Base-by-base conservation (phyloP, 2,113 vertebrate genomes). In the Bubo blakistoni region DNA sequence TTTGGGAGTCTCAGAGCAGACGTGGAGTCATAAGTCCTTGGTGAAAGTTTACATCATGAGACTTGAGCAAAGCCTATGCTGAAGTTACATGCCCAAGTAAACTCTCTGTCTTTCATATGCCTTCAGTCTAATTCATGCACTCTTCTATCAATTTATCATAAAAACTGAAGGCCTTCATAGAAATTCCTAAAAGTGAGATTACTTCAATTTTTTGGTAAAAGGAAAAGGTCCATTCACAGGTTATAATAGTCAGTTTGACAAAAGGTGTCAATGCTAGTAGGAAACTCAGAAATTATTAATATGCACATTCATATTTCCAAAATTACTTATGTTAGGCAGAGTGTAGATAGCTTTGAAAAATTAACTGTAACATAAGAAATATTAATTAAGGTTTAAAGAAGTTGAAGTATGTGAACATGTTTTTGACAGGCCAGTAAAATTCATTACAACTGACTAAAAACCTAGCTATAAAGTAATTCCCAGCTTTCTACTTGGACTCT, bases 351-450 rank as follows among this genome's bases (percentile, higher is more conserved):
- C 49, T 86, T 92, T 86, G 54, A 86, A 88, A 95, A 95, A 88
- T 61, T 77, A 88, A 77, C 40, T 57, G 44, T 73, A 86, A 34
- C 6, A 4, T 66, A 84, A 88, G 38, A 86, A 90, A 51, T 73
- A 72, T 47, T 83, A 86, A 88, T 83, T 83, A 83, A 81, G 5
- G 2, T 69, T 88, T 86, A 40, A 91, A 77, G 30, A 96, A 88
- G 21, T 29, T 69, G 62, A 94, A 92, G 34, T 81, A 46, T 58
- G 7, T 57, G 44, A 86, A 61, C 6, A 38, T 47, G 36, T 72
- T 90, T 91, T 80, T 69, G 65, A 79, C 25, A 92, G 16, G 40
- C 80, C 40, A 71, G 58, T 57, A 91, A 83, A 90, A 91, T 81
- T 77, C 92, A 72, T 95, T 80, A 44, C 3, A 69, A n/a, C 24